These are phyloP conservation scores for Brachylomia viminalis DNA, from an alignment of 2,888 invertebrate species.

Conservation along the genomic window DNA sequence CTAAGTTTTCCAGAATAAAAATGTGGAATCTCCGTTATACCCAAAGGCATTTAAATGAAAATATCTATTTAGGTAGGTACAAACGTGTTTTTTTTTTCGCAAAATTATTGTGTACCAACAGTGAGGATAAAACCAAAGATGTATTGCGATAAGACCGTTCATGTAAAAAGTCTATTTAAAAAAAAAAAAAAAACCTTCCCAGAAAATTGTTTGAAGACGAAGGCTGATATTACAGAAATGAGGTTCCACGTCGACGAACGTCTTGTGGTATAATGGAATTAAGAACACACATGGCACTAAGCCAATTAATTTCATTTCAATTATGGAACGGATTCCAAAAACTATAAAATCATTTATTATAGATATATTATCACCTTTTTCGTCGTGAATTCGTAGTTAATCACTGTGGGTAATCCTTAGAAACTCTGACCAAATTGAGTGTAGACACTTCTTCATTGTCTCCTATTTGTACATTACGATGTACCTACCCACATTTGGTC, in stretches of 20 bases:
- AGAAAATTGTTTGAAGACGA: background rate
- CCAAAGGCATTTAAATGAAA: background rate
- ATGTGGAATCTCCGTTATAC: background rate
- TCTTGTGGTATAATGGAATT: background rate
- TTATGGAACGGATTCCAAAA: background rate
- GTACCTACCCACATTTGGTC: conserved; percentile 8
- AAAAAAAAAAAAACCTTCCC: background rate
- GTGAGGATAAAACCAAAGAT: background rate
- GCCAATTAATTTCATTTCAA: background rate
- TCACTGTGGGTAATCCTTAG: background rate
- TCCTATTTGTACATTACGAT: conserved; percentile 21
- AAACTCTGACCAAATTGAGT: conserved; percentile 22
- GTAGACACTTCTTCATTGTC: conserved; percentile 35
- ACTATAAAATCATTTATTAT: background rate
- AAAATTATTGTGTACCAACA: background rate
- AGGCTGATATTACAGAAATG: background rate
- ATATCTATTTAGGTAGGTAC: background rate
- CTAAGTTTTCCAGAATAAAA: background rate
- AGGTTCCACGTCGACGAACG: background rate
- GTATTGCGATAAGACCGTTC: background rate
- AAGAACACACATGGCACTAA: background rate
- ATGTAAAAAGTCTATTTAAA: background rate
- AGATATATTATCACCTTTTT: background rate
- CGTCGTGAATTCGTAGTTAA: background rate
- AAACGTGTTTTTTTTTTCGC: background rate